Evolutionary conservation across 2,113 vertebrate species (phyloP).

Genomic region (Baryphthengus martii): DNA sequence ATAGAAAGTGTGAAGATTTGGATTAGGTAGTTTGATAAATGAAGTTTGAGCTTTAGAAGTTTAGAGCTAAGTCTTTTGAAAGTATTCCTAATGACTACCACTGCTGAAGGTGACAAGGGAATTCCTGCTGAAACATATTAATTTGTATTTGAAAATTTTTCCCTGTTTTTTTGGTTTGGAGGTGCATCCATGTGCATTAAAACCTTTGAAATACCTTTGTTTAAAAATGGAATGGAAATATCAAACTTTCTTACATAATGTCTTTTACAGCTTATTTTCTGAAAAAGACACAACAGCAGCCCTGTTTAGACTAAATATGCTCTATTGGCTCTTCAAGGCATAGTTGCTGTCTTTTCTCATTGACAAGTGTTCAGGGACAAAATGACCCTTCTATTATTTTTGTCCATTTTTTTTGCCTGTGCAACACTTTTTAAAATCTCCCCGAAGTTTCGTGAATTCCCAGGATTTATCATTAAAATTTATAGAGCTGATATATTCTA

Average conservation of each 20-base stretch:
- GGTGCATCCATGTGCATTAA: not conserved
- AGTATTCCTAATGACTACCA: not conserved
- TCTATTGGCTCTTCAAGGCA: not conserved
- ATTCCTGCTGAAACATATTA: not conserved
- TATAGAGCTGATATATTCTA: not conserved
- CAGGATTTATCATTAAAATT: not conserved
- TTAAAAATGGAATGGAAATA: not conserved
- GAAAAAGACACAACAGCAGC: not conserved
- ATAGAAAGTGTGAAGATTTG: not conserved
- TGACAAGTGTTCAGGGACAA: not conserved
- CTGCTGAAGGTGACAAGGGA: not conserved
- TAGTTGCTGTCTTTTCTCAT: not conserved
- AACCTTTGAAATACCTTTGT: not conserved
- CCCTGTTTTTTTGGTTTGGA: not conserved
- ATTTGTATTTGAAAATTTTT: not conserved
- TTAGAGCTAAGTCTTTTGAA: not conserved
- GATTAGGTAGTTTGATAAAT: not conserved
- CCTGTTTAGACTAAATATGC: not conserved
- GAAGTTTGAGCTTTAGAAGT: not conserved
- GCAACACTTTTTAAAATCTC: not conserved
- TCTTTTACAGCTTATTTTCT: not conserved
- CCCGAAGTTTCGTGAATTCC: not conserved
- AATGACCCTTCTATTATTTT: not conserved
- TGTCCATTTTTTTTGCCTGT: not conserved
- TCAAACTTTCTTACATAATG: not conserved